Percentiles rank a stretch among this genome's conserved stretches.
Evolutionary conservation across 2,888 invertebrate species (phyloP).

Genomic region (Stegophylla sp.): DNA sequence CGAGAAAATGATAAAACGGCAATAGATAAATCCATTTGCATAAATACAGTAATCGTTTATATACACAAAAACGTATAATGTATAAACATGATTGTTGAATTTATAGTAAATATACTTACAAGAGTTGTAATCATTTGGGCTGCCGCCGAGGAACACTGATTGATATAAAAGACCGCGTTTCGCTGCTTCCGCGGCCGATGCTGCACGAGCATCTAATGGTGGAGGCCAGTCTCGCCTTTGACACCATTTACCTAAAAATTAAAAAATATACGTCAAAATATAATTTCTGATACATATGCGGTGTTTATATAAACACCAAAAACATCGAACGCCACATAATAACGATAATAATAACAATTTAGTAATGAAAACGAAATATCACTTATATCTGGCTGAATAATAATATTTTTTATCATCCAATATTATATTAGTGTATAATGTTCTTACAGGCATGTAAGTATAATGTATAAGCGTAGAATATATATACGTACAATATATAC

Average conservation of each 20-base stretch:
- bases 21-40: too few species aligned
- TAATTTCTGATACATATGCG: too few species aligned
- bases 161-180: conserved; percentile 87
- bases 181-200: conserved; percentile 69
- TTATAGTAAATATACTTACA: conserved; percentile 62
- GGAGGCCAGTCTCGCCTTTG: conserved; percentile 72
- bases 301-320: too few species aligned
- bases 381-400: conserved; percentile 39
- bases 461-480: neutral
- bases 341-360: conserved; percentile 7
- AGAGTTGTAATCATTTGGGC: conserved; percentile 70
- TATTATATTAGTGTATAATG: neutral
- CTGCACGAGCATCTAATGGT: conserved; percentile 44
- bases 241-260: conserved; percentile 84
- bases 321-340: too few species aligned
- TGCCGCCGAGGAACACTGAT: conserved; percentile 86
- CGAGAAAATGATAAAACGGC: neutral
- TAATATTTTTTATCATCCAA: conserved; percentile 30
- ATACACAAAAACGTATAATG: too few species aligned
- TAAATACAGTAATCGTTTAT: too few species aligned
- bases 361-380: conserved; percentile 21
- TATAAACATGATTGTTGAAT: too few species aligned
- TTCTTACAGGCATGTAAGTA: neutral
- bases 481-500: neutral
- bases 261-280: conserved; percentile 40